phyloP scores from a whole-genome alignment of 2,113 vertebrate genomes.

The Rhynchomys soricoides region DNA sequence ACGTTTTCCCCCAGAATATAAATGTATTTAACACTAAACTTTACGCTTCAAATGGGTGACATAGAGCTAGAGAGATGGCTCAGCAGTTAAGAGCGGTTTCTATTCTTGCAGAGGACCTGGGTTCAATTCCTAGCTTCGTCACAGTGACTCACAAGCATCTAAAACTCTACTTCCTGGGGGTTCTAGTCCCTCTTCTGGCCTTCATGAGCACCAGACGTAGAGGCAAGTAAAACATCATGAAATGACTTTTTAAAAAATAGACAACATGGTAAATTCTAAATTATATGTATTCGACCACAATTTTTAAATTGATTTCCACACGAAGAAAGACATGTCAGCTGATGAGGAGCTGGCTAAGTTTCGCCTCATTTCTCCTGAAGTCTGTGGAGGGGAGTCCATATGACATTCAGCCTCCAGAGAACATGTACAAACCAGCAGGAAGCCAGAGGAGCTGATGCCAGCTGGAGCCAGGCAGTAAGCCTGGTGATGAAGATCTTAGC shows the following conservation, averaged over 20 bases:
- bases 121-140: not conserved
- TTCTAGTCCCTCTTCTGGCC: not conserved
- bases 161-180: not conserved
- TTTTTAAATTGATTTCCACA: not conserved
- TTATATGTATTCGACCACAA: not conserved
- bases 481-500: not conserved
- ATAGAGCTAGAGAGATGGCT: not conserved
- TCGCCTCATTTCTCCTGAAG: not conserved
- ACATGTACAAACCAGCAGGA: not conserved
- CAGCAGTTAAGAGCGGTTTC: too few species aligned
- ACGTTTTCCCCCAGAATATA: not conserved
- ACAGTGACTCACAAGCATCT: not conserved
- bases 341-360: not conserved
- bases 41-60: too few species aligned
- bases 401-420: not conserved
- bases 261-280: not conserved
- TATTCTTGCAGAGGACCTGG: not conserved
- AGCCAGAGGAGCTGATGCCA: fast-evolving
- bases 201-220: not conserved
- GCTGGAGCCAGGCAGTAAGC: not conserved
- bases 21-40: not conserved
- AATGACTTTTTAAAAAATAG: not conserved
- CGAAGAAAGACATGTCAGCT: not conserved
- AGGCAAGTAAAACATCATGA: not conserved
- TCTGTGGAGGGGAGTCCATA: not conserved